Conservation (phyloP, 2,888 invertebrate species). For the Villa cingulata region DNA sequence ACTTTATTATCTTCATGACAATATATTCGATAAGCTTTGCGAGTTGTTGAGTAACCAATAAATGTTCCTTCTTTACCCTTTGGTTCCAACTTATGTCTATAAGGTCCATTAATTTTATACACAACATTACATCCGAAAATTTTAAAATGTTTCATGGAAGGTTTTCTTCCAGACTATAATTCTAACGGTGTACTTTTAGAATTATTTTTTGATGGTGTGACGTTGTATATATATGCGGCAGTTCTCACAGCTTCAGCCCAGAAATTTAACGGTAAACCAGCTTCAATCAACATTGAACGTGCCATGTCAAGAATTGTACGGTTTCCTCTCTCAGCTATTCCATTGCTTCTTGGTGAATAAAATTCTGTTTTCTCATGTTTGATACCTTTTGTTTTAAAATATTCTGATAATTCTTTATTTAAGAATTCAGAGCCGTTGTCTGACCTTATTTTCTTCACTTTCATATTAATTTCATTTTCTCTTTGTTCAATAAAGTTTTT, state of each 20-base stretch:
- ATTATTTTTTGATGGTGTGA: slow-evolving; percentile 3
- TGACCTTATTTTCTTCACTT: slow-evolving; percentile 13
- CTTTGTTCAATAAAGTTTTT: slow-evolving; percentile 14
- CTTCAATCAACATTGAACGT: slow-evolving; percentile 17
- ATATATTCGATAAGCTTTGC: too few relatives aligned
- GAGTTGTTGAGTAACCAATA: too few relatives aligned
- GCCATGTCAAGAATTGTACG: slow-evolving; percentile 16
- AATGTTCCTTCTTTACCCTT: too few relatives aligned
- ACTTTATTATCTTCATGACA: too few relatives aligned
- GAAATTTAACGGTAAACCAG: slow-evolving; percentile 13
- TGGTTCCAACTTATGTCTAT: too few relatives aligned
- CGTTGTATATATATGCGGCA: slow-evolving; percentile 9
- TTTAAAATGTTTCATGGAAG: not conserved
- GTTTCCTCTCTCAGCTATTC: slow-evolving; percentile 17
- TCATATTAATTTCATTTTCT: not conserved
- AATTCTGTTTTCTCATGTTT: slow-evolving; percentile 13
- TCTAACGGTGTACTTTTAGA: not conserved
- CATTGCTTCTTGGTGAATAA: slow-evolving; percentile 17
- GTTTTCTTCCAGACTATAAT: not conserved
- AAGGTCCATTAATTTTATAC: too few relatives aligned
- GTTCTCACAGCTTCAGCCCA: slow-evolving; percentile 21
- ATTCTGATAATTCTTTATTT: slow-evolving; percentile 9
- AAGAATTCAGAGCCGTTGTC: slow-evolving; percentile 19
- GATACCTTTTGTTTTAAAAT: slow-evolving; percentile 15
- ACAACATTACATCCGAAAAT: not conserved